A percentile compares a stretch with the other conserved stretches of the same genome.
Conservation (phyloP, 2,797 vertebrate genomes). For the Epinephelus awoara region DNA sequence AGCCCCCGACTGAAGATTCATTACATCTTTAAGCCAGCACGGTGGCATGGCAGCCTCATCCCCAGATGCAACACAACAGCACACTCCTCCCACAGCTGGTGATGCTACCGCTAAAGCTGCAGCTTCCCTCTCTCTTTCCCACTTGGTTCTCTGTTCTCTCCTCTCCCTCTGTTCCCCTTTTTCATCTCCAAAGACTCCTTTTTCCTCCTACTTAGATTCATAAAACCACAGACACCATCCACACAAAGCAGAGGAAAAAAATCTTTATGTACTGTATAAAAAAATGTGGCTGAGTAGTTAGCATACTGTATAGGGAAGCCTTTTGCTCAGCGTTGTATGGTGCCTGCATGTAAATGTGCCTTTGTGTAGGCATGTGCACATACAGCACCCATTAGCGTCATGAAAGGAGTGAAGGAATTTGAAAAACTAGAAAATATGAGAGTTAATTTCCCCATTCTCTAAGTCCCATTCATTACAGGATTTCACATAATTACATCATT, state of each 20-base stretch:
- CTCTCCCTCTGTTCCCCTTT: slow-evolving; percentile 49
- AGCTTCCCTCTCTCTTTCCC: slow-evolving; percentile 67
- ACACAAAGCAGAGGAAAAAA: slow-evolving; percentile 44
- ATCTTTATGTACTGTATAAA: slow-evolving; percentile 40
- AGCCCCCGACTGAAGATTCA: slow-evolving; percentile 93
- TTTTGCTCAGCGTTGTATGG: slow-evolving; percentile 20
- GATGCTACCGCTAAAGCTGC: slow-evolving; percentile 75
- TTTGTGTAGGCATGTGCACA: slow-evolving; percentile 43
- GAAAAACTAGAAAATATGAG: slow-evolving; percentile 43
- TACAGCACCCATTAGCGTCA: slow-evolving; percentile 15
- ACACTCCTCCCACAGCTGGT: slow-evolving; percentile 82
- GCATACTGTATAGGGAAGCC: slow-evolving; percentile 26
- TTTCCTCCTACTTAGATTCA: slow-evolving; percentile 68
- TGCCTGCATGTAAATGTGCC: slow-evolving; percentile 21
- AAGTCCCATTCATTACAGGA: slow-evolving; percentile 64
- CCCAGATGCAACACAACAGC: slow-evolving; percentile 86
- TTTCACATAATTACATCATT: slow-evolving; percentile 83
- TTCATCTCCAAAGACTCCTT: slow-evolving; percentile 57
- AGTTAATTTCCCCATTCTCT: slow-evolving; percentile 38
- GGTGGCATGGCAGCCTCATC: slow-evolving; percentile 89
- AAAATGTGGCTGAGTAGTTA: slow-evolving; percentile 47
- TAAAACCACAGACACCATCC: slow-evolving; percentile 64
- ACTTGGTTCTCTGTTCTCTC: slow-evolving; percentile 51
- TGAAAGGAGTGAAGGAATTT: slow-evolving; percentile 45
- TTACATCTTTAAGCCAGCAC: slow-evolving; percentile 94